These are phyloP conservation scores for Napeogenes sylphis DNA, from an alignment of 2,888 invertebrate genomes.

Conservation along the genomic window DNA sequence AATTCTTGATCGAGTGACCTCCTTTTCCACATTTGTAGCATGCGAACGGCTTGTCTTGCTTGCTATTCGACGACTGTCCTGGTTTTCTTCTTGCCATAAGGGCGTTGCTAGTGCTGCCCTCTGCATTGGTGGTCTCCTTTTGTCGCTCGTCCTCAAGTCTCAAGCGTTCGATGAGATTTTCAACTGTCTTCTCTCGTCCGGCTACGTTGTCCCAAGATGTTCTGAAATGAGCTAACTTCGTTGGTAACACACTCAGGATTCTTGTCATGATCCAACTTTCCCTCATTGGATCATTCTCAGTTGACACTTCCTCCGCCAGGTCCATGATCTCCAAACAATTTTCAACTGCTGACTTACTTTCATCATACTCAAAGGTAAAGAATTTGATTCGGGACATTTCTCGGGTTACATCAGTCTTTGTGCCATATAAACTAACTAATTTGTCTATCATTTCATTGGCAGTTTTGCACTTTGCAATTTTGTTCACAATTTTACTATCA, in stretches of 20 bases:
- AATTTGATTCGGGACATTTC: constrained; percentile 5
- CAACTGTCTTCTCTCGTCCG: background rate
- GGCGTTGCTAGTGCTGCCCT: too few species aligned
- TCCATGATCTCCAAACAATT: constrained; percentile 2
- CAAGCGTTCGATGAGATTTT: constrained; percentile 4
- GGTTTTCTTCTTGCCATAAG: too few species aligned
- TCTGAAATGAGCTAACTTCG: constrained; percentile 1
- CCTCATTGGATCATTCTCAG: constrained; percentile 3
- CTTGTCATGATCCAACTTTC: constrained; percentile 8
- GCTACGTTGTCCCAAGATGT: constrained; percentile 4
- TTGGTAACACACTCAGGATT: constrained; percentile 5
- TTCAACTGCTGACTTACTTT: constrained; percentile 7
- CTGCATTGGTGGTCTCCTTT: background rate
- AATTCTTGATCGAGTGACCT: background rate
- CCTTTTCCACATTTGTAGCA: too few species aligned
- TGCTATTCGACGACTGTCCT: too few species aligned
- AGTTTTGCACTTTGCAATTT: constrained; percentile 10
- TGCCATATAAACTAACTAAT: constrained; percentile 8
- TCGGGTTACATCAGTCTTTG: constrained; percentile 7
- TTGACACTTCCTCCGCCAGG: constrained; percentile 1
- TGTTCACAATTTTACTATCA: constrained; percentile 4
- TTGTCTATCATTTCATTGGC: constrained; percentile 5
- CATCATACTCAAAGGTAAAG: constrained; percentile 6
- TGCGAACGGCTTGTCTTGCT: too few species aligned
- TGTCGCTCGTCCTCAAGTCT: background rate